phyloP scores from a whole-genome alignment of 2,797 vertebrate species.

The Enteromius thamalakanensis region DNA sequence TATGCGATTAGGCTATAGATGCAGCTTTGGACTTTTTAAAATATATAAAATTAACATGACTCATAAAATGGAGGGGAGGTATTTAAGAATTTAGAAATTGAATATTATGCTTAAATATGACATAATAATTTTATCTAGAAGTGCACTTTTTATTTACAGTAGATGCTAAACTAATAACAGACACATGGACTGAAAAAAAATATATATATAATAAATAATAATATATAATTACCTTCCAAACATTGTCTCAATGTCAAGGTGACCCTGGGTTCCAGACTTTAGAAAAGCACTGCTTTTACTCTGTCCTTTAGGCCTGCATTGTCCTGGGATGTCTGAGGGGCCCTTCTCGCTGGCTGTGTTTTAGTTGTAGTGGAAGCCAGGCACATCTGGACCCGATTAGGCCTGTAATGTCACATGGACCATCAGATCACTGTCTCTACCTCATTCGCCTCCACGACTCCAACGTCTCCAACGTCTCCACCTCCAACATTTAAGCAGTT shows the following conservation, averaged over 20 bases:
- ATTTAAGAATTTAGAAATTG: not conserved
- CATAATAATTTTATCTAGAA: not conserved
- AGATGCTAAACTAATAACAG: not conserved
- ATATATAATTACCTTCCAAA: not conserved
- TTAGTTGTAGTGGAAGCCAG: conserved; percentile 41
- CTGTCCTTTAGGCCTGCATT: not conserved
- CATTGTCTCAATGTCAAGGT: not conserved
- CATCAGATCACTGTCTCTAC: conserved; percentile 37
- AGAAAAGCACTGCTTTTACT: not conserved
- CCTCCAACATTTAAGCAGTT: conserved; percentile 10
- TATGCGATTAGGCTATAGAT: not conserved
- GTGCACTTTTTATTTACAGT: not conserved
- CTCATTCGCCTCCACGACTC: conserved; percentile 8
- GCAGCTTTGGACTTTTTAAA: not conserved
- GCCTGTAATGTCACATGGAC: conserved; percentile 45
- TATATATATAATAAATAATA: not conserved
- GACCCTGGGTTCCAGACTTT: not conserved
- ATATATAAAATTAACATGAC: too few relatives aligned
- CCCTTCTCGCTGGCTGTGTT: conserved; percentile 39
- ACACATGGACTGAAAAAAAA: not conserved
- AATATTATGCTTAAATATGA: not conserved
- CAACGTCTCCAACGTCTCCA: not conserved
- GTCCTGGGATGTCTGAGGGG: conserved; percentile 3
- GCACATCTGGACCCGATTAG: conserved; percentile 57
- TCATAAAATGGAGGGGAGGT: not conserved